These are phyloP conservation scores for Lagenorhynchus albirostris DNA, from an alignment of 2,113 vertebrate species.

Conservation along the genomic window DNA sequence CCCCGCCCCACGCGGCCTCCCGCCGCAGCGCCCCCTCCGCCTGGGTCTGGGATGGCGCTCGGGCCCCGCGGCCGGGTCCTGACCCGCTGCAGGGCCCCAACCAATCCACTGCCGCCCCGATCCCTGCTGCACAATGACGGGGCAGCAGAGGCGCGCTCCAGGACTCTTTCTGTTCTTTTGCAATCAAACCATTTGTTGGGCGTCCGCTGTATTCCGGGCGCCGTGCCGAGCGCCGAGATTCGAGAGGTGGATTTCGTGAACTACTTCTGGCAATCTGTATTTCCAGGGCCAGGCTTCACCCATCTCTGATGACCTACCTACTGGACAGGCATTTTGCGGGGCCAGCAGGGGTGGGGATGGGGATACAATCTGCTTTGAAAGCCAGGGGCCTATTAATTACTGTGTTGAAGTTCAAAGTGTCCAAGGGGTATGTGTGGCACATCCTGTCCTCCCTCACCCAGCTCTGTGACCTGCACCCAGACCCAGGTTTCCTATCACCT, in stretches of 20 bases:
- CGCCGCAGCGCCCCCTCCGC: constrained; percentile 66
- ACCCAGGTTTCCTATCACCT: not conserved
- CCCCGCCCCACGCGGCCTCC: constrained; percentile 30
- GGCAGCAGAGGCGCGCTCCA: not conserved
- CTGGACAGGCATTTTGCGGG: not conserved
- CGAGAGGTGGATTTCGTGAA: not conserved
- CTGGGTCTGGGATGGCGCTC: not conserved
- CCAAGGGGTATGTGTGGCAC: not conserved
- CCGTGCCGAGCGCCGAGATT: not conserved
- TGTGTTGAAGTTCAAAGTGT: not conserved
- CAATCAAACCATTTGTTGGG: not conserved
- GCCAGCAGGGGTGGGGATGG: not conserved
- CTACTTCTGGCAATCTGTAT: not conserved
- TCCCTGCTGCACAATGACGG: not conserved
- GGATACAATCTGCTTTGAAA: not conserved
- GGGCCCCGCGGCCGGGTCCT: rapidly evolving
- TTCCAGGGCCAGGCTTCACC: not conserved
- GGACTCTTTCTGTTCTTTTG: not conserved
- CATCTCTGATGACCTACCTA: not conserved
- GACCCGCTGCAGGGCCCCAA: not conserved
- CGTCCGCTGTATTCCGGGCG: not conserved
- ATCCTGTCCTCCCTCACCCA: not conserved
- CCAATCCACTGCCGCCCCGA: not conserved
- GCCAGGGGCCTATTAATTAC: not conserved
- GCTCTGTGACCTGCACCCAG: not conserved